Base-by-base conservation (phyloP, 1,140 invertebrate species). In the Sitophilus oryzae region DNA sequence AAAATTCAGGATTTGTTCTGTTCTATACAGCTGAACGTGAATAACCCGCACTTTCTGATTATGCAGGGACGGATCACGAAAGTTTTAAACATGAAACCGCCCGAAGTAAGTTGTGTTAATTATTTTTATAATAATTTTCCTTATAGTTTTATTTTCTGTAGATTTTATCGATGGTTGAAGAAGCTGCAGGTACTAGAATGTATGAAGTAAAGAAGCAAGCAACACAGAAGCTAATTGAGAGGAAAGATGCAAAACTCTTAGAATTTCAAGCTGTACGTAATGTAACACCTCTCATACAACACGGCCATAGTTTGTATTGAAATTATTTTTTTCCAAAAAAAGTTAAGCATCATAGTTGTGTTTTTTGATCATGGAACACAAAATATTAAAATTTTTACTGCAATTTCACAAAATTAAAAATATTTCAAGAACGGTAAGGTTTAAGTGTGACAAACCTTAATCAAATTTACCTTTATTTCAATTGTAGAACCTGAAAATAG, bases 31-130 rank as follows among this genome's bases (percentile, higher is more conserved):
- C 75, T 99, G 1, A 99, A 99, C 74, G 92, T 99, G 0, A 99
- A 99, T 73, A 99, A 99, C 79, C 96, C 96, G 2, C 96, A 99
- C 73, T 99, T 98, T 72, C 81, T 99, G 3, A 99, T 99, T 62
- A 99, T 99, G 96, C 97, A 99, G 80, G 97, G 97, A 6, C 82
- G 95, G 65, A 97, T 99, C 47, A 98, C 96, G 0, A 99, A 99
- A 81, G 96, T 99, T 1, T 77, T 99, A 2, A 99, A 97, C 71
- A 99, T 99, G 96, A 99, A 98, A 69, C 93, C 96, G 11, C 81
- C 83, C 52, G 96, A 99, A 79, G 89, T 92, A 74, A 64, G 56
- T 45, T 51, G 50, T 50, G 48, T 20, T 35, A 44, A 42, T 40
- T 52, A 50, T 21, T 53, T 56, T 56, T 35, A 16, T 2, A 9